These are phyloP conservation scores for Anabacerthia variegaticeps DNA, from an alignment of 2,797 vertebrate genomes.

Conservation along the genomic window DNA sequence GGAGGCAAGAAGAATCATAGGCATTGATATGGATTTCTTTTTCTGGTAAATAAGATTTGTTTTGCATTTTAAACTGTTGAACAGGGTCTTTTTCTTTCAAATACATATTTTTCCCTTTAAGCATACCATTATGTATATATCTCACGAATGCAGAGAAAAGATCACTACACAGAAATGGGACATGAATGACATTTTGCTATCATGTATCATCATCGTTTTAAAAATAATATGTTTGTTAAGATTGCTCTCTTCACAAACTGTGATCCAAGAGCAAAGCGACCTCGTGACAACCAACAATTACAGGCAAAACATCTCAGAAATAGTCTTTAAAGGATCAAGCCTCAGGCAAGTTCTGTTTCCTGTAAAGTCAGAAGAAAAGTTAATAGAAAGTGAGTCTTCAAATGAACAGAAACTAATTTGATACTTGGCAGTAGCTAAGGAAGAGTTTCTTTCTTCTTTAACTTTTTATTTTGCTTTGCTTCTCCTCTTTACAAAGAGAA, in stretches of 20 bases:
- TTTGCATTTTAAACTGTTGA: conserved; percentile 44
- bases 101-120: conserved; percentile 38
- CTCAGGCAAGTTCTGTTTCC: conserved; percentile 73
- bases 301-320: conserved; percentile 67
- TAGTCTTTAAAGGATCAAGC: conserved; percentile 71
- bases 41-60: conserved; percentile 43
- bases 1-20: not conserved
- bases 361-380: conserved; percentile 70
- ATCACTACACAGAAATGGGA: conserved; percentile 10
- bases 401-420: conserved; percentile 77
- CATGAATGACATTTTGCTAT: conserved; percentile 55
- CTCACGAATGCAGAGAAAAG: conserved; percentile 52
- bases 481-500: conserved; percentile 10
- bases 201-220: conserved; percentile 61
- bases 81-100: not conserved
- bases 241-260: conserved; percentile 61
- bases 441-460: conserved; percentile 51
- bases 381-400: conserved; percentile 76
- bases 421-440: conserved; percentile 69
- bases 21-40: conserved; percentile 12
- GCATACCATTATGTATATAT: conserved; percentile 42
- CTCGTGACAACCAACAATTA: conserved; percentile 74
- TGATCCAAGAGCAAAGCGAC: conserved; percentile 68
- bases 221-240: conserved; percentile 66
- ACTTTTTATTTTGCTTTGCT: conserved; percentile 41